These are phyloP conservation scores for Heloderma charlesbogerti DNA, from an alignment of 2,113 vertebrate genomes.

Conservation along the genomic window DNA sequence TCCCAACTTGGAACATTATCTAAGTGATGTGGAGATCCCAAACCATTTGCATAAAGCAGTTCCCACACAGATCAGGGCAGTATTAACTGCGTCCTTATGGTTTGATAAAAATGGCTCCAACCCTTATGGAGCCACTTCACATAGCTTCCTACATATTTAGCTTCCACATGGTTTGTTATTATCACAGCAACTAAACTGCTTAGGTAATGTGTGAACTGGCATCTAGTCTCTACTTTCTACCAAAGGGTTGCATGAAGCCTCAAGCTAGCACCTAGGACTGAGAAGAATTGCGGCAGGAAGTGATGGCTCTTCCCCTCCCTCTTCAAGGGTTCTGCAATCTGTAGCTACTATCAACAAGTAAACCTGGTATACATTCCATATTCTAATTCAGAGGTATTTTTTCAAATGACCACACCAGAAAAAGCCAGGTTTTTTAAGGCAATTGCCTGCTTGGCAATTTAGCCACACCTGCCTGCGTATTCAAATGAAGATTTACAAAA, in stretches of 20 bases:
- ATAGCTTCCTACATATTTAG: background rate
- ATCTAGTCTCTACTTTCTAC: background rate
- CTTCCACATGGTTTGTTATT: background rate
- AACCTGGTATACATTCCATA: background rate
- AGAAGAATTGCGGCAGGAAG: background rate
- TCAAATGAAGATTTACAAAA: background rate
- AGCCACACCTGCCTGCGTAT: background rate
- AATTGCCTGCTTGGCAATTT: background rate
- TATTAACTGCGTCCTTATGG: background rate
- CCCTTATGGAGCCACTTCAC: background rate
- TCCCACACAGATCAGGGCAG: background rate
- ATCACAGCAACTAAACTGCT: background rate
- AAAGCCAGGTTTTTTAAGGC: background rate
- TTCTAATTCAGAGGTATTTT: background rate
- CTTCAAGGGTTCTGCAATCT: slow-evolving; percentile 43
- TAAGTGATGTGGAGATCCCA: background rate
- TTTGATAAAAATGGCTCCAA: background rate
- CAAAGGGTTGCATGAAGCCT: background rate
- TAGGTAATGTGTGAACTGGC: background rate
- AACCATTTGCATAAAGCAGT: background rate
- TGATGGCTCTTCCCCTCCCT: background rate
- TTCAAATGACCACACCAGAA: background rate
- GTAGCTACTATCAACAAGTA: background rate
- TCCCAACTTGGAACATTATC: background rate
- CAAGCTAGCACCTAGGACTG: background rate